Conservation (phyloP, 2,797 vertebrate species). For the Glyptemys insculpta region DNA sequence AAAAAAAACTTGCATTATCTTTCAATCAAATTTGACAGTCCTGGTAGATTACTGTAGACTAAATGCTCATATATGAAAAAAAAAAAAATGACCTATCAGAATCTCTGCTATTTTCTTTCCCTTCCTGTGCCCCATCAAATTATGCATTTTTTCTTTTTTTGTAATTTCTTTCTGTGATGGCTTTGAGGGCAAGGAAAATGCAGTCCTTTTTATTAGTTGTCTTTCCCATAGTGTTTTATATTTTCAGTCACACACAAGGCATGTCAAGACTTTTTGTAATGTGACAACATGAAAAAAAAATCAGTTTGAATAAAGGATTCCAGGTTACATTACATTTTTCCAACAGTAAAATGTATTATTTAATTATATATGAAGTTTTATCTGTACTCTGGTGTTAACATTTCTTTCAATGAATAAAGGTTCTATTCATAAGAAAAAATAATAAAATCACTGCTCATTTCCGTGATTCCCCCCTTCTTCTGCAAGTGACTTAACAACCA, state of each 20-base stretch:
- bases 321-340: conserved; percentile 63
- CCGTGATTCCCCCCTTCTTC: neutral
- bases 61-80: conserved; percentile 77
- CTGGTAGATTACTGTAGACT: conserved; percentile 87
- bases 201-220: conserved; percentile 60
- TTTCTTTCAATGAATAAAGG: conserved; percentile 69
- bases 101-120: conserved; percentile 62
- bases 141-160: neutral
- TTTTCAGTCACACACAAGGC: conserved; percentile 65
- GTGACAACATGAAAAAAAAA: conserved; percentile 66
- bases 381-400: conserved; percentile 65
- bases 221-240: conserved; percentile 53
- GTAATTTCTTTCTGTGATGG: conserved; percentile 47
- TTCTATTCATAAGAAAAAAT: conserved; percentile 22
- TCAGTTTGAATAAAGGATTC: conserved; percentile 68
- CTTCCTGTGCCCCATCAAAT: conserved; percentile 62
- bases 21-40: conserved; percentile 91
- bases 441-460: conserved; percentile 1
- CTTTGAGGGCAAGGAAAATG: conserved; percentile 60
- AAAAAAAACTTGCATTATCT: conserved; percentile 88
- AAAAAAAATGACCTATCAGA: conserved; percentile 80
- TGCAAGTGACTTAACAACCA: neutral
- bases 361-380: conserved; percentile 72
- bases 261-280: conserved; percentile 60
- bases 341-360: conserved; percentile 69